Evolutionary conservation across 2,888 invertebrate genomes (phyloP).

Genomic region (Rotaria magnacalcarata): DNA sequence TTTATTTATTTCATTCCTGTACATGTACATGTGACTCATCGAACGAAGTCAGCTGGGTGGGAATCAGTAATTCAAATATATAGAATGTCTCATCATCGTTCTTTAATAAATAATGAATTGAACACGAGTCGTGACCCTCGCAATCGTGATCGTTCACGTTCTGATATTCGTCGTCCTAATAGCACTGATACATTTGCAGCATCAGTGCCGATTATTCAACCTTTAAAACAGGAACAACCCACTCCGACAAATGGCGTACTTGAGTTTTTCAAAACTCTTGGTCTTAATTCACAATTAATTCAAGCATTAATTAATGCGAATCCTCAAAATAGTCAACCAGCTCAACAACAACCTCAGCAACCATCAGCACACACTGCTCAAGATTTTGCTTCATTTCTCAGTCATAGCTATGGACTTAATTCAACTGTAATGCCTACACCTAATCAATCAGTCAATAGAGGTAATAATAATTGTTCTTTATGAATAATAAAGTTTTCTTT

Average conservation of each 20-base stretch:
- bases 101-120: not conserved
- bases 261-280: not conserved
- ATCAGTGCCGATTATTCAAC: not conserved
- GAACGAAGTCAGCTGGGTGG: not conserved
- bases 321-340: not conserved
- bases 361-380: not conserved
- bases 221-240: not conserved
- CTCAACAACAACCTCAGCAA: not conserved
- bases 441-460: not conserved
- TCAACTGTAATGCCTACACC: not conserved
- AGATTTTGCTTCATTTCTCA: conserved; percentile 2
- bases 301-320: not conserved
- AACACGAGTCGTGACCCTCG: not conserved
- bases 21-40: not conserved
- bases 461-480: not conserved
- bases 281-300: conserved; percentile 20
- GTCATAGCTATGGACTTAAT: not conserved
- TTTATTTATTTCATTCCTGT: not conserved
- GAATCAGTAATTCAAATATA: too few species aligned
- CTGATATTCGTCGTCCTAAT: not conserved
- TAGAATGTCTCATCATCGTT: not conserved
- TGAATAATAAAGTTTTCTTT: too few species aligned
- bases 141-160: not conserved
- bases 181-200: not conserved
- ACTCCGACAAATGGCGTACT: not conserved